These are phyloP conservation scores for Eupeodes luniger DNA, from an alignment of 2,888 invertebrate genomes.

Conservation along the genomic window DNA sequence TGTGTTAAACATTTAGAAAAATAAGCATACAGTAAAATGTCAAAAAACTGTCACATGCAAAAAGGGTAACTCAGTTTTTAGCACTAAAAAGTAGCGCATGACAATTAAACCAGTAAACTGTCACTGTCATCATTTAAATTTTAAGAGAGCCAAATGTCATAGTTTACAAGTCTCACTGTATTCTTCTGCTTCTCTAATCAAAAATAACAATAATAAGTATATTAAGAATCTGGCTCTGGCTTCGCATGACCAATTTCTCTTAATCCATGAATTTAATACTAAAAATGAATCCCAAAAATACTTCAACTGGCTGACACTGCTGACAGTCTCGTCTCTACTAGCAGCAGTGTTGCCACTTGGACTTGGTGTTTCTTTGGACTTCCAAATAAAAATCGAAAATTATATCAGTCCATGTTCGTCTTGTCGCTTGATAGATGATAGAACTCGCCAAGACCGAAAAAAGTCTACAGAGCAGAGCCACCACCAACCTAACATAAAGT, in stretches of 20 bases:
- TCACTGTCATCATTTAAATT: neutral
- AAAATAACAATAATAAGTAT: neutral
- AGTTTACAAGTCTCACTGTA: neutral
- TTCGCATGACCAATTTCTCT: neutral
- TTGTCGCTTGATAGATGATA: neutral
- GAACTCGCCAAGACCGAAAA: neutral
- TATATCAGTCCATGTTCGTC: neutral
- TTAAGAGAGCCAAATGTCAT: constrained; percentile 14
- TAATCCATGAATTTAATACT: neutral
- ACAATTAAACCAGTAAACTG: neutral
- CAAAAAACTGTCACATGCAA: neutral
- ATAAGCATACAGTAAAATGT: too few relatives aligned
- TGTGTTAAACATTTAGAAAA: too few relatives aligned
- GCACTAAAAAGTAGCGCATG: constrained; percentile 11
- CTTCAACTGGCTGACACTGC: neutral
- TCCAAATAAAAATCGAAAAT: neutral
- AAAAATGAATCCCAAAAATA: neutral
- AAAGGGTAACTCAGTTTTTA: constrained; percentile 8
- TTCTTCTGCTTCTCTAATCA: neutral
- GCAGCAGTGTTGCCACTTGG: neutral
- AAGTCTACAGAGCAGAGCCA: constrained; percentile 7
- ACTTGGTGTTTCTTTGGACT: constrained; percentile 23
- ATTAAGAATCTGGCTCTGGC: neutral
- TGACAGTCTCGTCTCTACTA: neutral
- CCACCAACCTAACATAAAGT: too few relatives aligned